phyloP scores from a whole-genome alignment of 2,888 invertebrate species.

The Platerodrilus igneus region DNA sequence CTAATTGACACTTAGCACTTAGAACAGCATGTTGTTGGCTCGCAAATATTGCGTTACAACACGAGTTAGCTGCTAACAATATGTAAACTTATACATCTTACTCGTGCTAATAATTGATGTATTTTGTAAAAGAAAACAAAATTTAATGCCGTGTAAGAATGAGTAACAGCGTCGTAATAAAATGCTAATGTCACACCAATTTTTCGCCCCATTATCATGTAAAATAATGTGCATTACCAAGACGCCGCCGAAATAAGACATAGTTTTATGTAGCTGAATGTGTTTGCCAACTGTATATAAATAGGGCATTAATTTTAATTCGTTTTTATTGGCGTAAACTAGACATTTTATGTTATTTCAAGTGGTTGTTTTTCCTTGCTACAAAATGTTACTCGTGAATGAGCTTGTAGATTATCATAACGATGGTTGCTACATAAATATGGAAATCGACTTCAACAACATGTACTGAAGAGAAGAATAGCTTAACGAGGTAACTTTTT shows the following conservation, averaged over 20 bases:
- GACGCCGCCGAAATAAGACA: conserved; percentile 39
- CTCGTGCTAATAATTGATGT: conserved; percentile 8
- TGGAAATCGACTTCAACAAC: no score
- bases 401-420: no score
- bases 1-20: conserved; percentile 46
- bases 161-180: conserved; percentile 14
- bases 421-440: no score
- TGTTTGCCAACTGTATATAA: conserved; percentile 36
- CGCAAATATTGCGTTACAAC: conserved; percentile 45
- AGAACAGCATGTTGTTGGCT: conserved; percentile 40
- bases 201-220: conserved; percentile 36
- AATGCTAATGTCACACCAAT: conserved; percentile 32
- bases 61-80: conserved; percentile 44
- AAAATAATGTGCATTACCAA: conserved; percentile 31
- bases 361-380: no score
- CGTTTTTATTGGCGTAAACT: conserved; percentile 35
- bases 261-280: conserved; percentile 29
- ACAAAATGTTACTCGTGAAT: no score
- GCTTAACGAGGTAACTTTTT: no score
- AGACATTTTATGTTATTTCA: no score
- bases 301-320: conserved; percentile 39
- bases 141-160: conserved; percentile 11
- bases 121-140: conserved; percentile 2
- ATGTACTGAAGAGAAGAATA: no score
- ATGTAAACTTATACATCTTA: conserved; percentile 39